Evolutionary conservation across 2,113 vertebrate genomes (phyloP), one percentile per base, ranked within the genome.

Genomic region (Psephotus haematonotus): DNA sequence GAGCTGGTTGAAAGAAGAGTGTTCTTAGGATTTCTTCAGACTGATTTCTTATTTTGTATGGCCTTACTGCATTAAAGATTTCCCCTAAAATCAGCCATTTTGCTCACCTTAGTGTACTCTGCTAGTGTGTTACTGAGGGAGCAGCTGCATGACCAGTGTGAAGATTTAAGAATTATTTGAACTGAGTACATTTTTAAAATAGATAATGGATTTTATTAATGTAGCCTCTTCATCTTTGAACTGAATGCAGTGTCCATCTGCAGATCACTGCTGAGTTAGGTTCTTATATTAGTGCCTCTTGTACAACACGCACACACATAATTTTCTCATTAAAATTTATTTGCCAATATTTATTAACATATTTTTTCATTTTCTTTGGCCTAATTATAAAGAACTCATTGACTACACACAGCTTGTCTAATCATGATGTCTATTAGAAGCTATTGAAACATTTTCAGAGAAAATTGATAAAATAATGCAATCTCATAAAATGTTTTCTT

Each of bases 181-280:
- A 87, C 7, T 9, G 35, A 80, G 31, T 55, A 53, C 12, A 11
- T 74, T 77, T 92, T 86, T 76, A 55, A 76, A 72, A n/a, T 79
- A 84, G 65, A 37, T 91, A 75, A 91, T 89, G 72, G 37, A 55
- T 93, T 70, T 87, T 62, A 87, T 93, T 92, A 87, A 75, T 50
- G 28, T 71, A 67, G 12, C 43, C 47, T 91, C 82, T 95, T 91
- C 70, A 63, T 94, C 50, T 93, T 86, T 1, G 4, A 78, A 53
- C 28, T 53, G 78, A 82, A 25, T 43, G 35, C 52, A 64, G 46
- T 35, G 70, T 92, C 57, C 71, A 37, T 80, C 75, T 90, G 57
- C 70, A 88, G 75, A 84, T 80, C 70, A 35, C 37, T 90, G 31
- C 69, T 83, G 19, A 84, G 44, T 86, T 74, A 81, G 55, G 23